phyloP scores from a whole-genome alignment of 2,888 invertebrate genomes.

The Aricia artaxerxes region DNA sequence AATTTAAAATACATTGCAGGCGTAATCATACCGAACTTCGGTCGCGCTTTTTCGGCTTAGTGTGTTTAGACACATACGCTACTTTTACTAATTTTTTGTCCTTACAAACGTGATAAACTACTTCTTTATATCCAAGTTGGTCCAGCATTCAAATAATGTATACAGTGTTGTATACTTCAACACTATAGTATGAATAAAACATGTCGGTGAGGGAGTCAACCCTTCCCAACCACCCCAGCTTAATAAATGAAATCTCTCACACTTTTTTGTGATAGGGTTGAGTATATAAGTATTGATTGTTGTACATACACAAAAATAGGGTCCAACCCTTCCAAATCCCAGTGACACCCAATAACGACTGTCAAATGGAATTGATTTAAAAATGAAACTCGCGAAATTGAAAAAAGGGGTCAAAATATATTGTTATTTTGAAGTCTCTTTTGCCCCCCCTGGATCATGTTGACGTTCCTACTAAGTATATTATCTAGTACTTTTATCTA shows the following conservation, averaged over 20 bases:
- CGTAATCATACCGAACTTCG: no score
- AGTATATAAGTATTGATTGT: slow-evolving; percentile 37
- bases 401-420: not conserved
- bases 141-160: not conserved
- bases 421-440: not conserved
- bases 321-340: not conserved
- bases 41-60: no score
- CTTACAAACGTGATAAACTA: not conserved
- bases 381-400: not conserved
- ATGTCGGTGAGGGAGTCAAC: slow-evolving; percentile 60
- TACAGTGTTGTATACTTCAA: not conserved
- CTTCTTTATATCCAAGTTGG: not conserved
- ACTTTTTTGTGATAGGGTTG: slow-evolving; percentile 69
- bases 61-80: no score
- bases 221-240: slow-evolving; percentile 61
- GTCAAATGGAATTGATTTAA: slow-evolving; percentile 4
- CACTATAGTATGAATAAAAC: slow-evolving; percentile 70
- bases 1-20: no score
- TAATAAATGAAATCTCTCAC: slow-evolving; percentile 62
- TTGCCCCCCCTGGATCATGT: no score
- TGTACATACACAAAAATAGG: not conserved
- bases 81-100: not conserved
- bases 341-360: not conserved
- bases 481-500: no score
- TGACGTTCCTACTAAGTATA: no score